Evolutionary conservation across 2,113 vertebrate species (phyloP).

Genomic region (Thryonomys swinderianus): DNA sequence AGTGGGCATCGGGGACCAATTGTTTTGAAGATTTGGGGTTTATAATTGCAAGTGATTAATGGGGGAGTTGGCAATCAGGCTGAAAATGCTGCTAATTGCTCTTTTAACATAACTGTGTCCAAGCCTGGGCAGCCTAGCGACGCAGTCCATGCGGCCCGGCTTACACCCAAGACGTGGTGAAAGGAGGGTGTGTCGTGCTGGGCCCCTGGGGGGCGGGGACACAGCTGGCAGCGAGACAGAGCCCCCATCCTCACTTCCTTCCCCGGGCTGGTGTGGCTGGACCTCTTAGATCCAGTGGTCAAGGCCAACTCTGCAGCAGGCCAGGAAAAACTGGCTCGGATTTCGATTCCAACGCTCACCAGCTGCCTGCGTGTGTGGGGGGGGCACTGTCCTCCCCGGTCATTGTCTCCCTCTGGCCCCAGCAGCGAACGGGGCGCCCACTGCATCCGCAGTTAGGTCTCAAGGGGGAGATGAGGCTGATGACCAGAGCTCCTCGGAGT

Average conservation of each 20-base stretch:
- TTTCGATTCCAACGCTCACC: background rate
- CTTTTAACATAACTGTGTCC: slow-evolving; percentile 78
- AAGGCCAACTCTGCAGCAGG: background rate
- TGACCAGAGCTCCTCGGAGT: too few species aligned
- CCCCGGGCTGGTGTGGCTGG: background rate
- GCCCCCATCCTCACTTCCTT: background rate
- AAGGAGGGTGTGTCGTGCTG: background rate
- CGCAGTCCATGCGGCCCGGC: background rate
- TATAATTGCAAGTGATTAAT: slow-evolving; percentile 86
- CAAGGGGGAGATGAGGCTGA: background rate
- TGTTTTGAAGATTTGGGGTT: slow-evolving; percentile 81
- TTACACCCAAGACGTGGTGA: background rate
- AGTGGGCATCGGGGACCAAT: slow-evolving; percentile 80
- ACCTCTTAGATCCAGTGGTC: background rate
- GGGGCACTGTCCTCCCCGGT: background rate
- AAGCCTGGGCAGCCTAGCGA: background rate
- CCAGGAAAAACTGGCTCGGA: background rate
- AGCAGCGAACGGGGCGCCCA: background rate
- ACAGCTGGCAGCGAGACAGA: background rate
- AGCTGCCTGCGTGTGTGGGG: background rate
- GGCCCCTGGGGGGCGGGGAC: background rate
- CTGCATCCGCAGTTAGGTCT: background rate
- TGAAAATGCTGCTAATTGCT: slow-evolving; percentile 80
- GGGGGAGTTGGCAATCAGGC: slow-evolving; percentile 76
- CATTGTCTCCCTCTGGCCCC: background rate